These are phyloP conservation scores for Porites lobata DNA, from an alignment of 92 coral and sea anemone genomes.

Conservation along the genomic window DNA sequence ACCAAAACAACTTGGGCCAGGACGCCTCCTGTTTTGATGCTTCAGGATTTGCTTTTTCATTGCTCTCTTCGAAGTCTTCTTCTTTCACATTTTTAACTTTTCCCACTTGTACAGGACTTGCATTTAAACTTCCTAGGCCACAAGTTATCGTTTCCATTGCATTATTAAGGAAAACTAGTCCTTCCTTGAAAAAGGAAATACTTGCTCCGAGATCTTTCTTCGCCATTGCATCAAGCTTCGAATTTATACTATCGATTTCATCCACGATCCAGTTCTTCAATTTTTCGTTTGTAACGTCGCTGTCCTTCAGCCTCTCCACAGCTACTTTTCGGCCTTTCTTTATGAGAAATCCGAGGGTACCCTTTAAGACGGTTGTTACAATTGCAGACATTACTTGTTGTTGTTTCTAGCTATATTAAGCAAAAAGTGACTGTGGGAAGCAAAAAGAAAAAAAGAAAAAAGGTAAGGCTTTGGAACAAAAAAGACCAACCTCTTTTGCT, in stretches of 20 bases:
- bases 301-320: neutral
- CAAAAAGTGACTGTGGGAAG: neutral
- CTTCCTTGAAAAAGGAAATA: neutral
- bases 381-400: conserved; percentile 2
- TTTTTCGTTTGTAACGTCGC: conserved; percentile 3
- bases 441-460: neutral
- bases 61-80: too few relatives aligned
- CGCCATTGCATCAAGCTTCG: conserved; percentile 1
- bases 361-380: conserved; percentile 1
- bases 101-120: too few relatives aligned
- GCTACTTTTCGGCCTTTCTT: neutral
- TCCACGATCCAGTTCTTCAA: conserved; percentile 8
- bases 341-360: neutral
- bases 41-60: too few relatives aligned
- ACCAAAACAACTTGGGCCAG: too few relatives aligned
- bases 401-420: too few relatives aligned
- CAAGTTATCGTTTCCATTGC: neutral
- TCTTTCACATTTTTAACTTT: too few relatives aligned
- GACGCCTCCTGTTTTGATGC: too few relatives aligned
- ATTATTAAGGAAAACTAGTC: neutral
- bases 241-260: conserved; percentile 5
- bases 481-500: too few relatives aligned
- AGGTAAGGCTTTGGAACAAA: too few relatives aligned
- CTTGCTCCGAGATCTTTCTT: neutral
- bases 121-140: neutral